A percentile compares a stretch with the other conserved stretches of the same genome.
Conservation (phyloP, 1,140 invertebrate species). For the Zaprionus capensis region DNA sequence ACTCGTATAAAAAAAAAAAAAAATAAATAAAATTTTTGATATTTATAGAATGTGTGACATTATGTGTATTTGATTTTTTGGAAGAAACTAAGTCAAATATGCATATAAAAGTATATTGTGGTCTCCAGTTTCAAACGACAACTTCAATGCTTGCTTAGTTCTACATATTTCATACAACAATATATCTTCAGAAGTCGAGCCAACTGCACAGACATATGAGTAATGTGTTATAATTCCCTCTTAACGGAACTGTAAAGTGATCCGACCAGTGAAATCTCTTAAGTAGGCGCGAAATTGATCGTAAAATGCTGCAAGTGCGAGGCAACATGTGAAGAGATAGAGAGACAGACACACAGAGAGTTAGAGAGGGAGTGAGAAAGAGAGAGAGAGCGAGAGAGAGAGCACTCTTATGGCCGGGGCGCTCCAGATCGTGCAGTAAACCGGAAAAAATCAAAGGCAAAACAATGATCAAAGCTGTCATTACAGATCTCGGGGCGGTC, state of each 20-base stretch:
- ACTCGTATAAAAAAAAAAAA: too few relatives aligned
- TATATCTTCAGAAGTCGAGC: neutral
- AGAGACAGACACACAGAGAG: neutral
- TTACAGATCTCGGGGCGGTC: constrained; percentile 81
- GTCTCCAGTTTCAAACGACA: neutral
- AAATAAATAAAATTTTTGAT: too few relatives aligned
- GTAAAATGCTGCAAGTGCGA: constrained; percentile 57
- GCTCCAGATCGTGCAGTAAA: constrained; percentile 50
- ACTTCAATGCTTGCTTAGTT: neutral
- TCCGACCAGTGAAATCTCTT: constrained; percentile 52
- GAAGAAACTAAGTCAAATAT: too few relatives aligned
- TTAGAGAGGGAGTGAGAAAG: neutral
- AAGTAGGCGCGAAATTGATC: constrained; percentile 73
- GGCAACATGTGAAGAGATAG: constrained; percentile 30
- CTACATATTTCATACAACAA: neutral
- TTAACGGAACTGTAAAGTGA: constrained; percentile 35
- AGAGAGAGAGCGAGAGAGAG: neutral
- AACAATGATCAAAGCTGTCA: constrained; percentile 84
- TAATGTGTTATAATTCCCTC: constrained; percentile 17
- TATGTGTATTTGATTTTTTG: too few relatives aligned
- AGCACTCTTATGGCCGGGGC: constrained; percentile 11
- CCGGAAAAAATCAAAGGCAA: constrained; percentile 83
- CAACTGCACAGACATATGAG: constrained; percentile 13
- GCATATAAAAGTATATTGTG: too few relatives aligned
- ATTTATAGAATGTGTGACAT: too few relatives aligned